Evolutionary conservation across 2,888 invertebrate species (phyloP).

Genomic region (Paralinhomoeus sp.): DNA sequence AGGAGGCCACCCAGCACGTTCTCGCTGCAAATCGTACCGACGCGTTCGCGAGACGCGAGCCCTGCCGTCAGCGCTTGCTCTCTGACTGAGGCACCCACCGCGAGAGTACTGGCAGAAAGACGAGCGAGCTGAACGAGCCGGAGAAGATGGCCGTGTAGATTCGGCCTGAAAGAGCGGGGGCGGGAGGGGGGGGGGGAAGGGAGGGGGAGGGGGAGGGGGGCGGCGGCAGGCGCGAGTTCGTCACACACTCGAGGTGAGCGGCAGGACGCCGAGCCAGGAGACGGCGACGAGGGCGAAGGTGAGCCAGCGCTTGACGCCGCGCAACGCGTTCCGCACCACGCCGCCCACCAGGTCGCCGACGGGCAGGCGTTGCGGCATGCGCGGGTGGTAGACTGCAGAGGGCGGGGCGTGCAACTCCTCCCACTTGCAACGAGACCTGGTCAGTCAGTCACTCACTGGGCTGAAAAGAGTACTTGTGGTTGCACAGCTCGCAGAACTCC

Average conservation of each 20-base stretch:
- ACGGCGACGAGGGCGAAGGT: conserved; percentile 87
- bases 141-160: conserved; percentile 79
- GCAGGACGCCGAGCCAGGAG: conserved; percentile 90
- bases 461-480: conserved; percentile 86
- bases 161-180: conserved; percentile 37
- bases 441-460: conserved; percentile 40
- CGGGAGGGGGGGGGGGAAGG: too few relatives aligned
- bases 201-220: too few relatives aligned
- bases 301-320: conserved; percentile 82
- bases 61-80: neutral
- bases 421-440: neutral
- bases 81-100: neutral
- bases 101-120: conserved; percentile 43
- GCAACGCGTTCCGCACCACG: conserved; percentile 59
- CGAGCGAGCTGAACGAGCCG: conserved; percentile 51
- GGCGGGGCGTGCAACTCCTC: neutral
- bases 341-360: conserved; percentile 75
- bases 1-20: conserved; percentile 46
- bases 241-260: conserved; percentile 64
- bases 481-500: conserved; percentile 93
- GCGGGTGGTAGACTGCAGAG: conserved; percentile 64
- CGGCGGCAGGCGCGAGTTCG: too few relatives aligned
- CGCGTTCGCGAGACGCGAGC: conserved; percentile 3
- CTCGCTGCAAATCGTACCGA: conserved; percentile 14
- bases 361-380: conserved; percentile 93